These are phyloP conservation scores for Balaeniceps rex DNA, from an alignment of 2,113 vertebrate species.

Conservation along the genomic window DNA sequence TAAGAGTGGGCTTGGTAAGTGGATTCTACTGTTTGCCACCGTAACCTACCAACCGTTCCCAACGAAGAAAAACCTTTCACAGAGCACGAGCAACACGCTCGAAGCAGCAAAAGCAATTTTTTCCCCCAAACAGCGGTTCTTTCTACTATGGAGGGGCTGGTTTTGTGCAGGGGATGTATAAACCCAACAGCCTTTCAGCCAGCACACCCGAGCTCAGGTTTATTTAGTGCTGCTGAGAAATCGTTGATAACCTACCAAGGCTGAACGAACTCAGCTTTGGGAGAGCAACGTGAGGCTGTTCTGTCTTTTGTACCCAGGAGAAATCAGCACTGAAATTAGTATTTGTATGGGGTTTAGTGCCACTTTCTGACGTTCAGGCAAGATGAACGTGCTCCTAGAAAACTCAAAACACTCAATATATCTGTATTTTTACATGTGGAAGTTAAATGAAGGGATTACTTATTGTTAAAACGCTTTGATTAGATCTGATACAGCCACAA, in stretches of 20 bases:
- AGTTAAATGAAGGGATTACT: neutral
- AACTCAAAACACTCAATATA: neutral
- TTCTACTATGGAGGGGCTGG: neutral
- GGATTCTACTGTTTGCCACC: neutral
- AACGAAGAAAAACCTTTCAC: neutral
- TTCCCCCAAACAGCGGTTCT: neutral
- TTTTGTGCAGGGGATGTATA: neutral
- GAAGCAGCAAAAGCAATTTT: neutral
- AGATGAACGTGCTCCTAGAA: fast-evolving
- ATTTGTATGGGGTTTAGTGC: neutral
- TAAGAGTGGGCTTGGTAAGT: neutral
- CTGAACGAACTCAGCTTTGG: neutral
- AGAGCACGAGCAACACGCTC: fast-evolving
- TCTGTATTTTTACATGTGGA: neutral
- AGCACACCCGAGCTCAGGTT: neutral
- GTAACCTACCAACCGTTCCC: neutral
- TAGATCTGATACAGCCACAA: neutral
- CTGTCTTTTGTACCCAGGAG: neutral
- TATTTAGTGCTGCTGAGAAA: neutral
- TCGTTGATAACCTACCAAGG: neutral
- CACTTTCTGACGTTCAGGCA: neutral
- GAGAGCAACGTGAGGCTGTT: neutral
- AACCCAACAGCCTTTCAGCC: neutral
- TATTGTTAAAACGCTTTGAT: neutral
- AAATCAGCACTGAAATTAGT: neutral